Conservation (phyloP, 1,140 invertebrate species). For the Zaprionus tsacasi region DNA sequence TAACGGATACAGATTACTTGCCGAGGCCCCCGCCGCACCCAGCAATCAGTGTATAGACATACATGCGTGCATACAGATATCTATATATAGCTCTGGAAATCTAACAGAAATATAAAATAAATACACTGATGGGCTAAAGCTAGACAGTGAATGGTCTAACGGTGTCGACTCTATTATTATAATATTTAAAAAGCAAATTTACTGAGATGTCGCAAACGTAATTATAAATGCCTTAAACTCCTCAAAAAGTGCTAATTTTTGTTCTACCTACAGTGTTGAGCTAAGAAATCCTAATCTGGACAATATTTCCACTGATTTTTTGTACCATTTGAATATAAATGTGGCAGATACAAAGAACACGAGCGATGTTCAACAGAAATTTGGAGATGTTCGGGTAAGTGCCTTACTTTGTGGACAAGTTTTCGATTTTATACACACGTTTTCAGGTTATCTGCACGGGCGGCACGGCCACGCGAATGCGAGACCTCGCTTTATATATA, state of each 20-base stretch:
- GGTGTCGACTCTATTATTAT: too few species aligned
- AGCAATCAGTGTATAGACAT: too few species aligned
- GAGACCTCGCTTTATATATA: constrained; percentile 94
- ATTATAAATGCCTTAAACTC: not conserved
- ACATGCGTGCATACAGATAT: too few species aligned
- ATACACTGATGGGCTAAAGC: too few species aligned
- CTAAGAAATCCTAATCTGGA: constrained; percentile 90
- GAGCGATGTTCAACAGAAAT: constrained; percentile 92
- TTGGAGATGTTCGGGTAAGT: constrained; percentile 93
- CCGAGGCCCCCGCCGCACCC: too few species aligned
- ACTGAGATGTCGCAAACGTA: not conserved
- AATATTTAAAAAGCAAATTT: not conserved
- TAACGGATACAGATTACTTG: too few species aligned
- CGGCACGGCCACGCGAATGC: constrained; percentile 96
- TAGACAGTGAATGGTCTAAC: too few species aligned
- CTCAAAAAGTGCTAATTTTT: not conserved
- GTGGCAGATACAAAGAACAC: constrained; percentile 86
- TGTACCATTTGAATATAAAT: constrained; percentile 94
- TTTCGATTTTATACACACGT: not conserved
- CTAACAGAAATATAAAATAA: too few species aligned
- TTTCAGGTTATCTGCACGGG: constrained; percentile 98
- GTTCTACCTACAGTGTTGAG: constrained; percentile 17
- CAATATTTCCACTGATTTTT: constrained; percentile 90
- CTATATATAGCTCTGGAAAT: too few species aligned
- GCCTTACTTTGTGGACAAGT: not conserved